phyloP scores from a whole-genome alignment of 2,113 vertebrate genomes.

The Oceanites oceanicus region DNA sequence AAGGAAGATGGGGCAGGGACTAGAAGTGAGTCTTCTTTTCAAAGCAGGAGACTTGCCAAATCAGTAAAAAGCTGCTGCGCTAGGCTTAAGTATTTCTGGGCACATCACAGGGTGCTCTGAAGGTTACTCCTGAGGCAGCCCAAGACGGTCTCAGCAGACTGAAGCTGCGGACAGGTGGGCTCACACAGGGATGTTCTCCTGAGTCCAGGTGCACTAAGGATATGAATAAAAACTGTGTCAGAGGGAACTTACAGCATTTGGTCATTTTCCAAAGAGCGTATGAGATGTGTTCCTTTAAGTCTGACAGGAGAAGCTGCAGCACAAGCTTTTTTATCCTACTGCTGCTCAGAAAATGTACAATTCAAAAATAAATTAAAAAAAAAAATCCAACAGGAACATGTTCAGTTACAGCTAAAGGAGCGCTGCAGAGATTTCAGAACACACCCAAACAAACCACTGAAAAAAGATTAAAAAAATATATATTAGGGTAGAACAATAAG shows the following conservation, averaged over 20 bases:
- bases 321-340: neutral
- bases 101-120: neutral
- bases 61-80: neutral
- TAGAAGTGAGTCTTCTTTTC: neutral
- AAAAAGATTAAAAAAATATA: neutral
- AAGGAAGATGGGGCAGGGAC: neutral
- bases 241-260: neutral
- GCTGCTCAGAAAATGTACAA: neutral
- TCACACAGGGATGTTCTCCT: neutral
- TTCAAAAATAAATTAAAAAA: neutral
- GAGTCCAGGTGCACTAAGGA: neutral
- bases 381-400: neutral
- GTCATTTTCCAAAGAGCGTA: neutral
- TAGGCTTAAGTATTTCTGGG: neutral
- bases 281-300: neutral
- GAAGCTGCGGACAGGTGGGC: neutral
- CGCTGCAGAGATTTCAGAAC: neutral
- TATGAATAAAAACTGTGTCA: neutral
- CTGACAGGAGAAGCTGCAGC: neutral
- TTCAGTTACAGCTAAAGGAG: neutral
- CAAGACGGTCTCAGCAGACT: neutral
- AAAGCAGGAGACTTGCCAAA: neutral
- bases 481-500: neutral
- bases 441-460: neutral
- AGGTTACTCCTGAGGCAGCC: neutral